Evolutionary conservation across 2,797 vertebrate species (phyloP).

Genomic region (Neosalanx taihuensis): DNA sequence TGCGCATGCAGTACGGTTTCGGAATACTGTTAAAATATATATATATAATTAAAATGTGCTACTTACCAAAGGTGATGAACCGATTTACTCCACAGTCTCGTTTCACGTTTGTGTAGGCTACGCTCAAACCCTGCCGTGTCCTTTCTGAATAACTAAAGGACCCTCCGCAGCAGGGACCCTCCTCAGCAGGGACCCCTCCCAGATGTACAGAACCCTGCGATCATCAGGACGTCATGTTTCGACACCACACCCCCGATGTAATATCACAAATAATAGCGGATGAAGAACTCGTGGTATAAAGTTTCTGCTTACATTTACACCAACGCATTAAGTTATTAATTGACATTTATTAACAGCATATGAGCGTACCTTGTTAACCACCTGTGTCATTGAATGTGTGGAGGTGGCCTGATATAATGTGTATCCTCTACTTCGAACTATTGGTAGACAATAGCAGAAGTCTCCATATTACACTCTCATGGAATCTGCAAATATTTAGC

Average conservation of each 20-base stretch:
- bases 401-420: too few species aligned
- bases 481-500: too few species aligned
- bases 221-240: background rate
- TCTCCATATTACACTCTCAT: too few species aligned
- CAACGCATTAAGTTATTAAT: background rate
- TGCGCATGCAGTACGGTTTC: background rate
- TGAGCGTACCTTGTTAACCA: background rate
- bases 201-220: background rate
- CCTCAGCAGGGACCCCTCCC: too few species aligned
- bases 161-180: background rate
- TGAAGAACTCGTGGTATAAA: background rate
- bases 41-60: background rate
- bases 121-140: background rate
- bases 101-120: background rate
- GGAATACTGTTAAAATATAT: background rate
- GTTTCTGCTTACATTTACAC: too few species aligned
- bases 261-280: background rate
- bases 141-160: background rate
- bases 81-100: background rate
- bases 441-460: too few species aligned
- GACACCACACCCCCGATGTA: constrained; percentile 18
- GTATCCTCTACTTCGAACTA: too few species aligned
- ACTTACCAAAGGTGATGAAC: background rate
- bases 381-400: too few species aligned
- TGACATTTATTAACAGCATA: background rate